Evolutionary conservation across 2,888 invertebrate genomes (phyloP), one percentile per base, ranked within the genome.

Genomic region (Smittia sp.): DNA sequence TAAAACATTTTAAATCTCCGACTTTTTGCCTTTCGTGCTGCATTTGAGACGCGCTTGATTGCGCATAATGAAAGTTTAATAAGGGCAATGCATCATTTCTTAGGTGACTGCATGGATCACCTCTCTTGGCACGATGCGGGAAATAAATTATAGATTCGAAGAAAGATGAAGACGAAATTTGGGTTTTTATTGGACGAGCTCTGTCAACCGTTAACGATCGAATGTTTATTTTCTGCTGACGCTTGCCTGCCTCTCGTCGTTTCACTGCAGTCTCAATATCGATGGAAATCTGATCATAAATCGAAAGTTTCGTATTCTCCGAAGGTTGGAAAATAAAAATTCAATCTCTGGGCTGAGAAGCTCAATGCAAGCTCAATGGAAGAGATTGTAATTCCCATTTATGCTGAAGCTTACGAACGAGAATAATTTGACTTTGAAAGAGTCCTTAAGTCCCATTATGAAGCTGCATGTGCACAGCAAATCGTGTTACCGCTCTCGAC

Each of bases 1-100:
- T 67, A 67, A 39, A 67, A 67, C 41, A 67, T 67, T 67, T 32
- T 22, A 63, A 67, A 67, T 41, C 18, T 41, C 67, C 6, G 13
- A 18, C 9, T 18, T 58, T 58, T 58, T 20, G 7, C 22, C 22
- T 58, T 41, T 39, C 11, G 3, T 63, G 7, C 67, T 67, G 67
- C 67, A 67, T 22, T 67, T 46, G 7, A 67, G 46, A 46, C 11
- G 39, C 54, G 11, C 27, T 63, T 11, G 27, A 13, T 25, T 24
- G 63, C 25, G 63, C 24, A 63, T 63, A 63, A 63, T 27, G 63
- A 39, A 46, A 11, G 22, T 46, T 67, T 67, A 67, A 67, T 67
- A 67, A 22, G 32, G 39, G 41, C 24, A 67, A 67, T 39, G 67
- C 67, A 41, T 67, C 67, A 67, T 67, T 24, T 46, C 9, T 58